phyloP scores from a whole-genome alignment of 2,113 vertebrate species.

The Ptychochromis oligacanthus region DNA sequence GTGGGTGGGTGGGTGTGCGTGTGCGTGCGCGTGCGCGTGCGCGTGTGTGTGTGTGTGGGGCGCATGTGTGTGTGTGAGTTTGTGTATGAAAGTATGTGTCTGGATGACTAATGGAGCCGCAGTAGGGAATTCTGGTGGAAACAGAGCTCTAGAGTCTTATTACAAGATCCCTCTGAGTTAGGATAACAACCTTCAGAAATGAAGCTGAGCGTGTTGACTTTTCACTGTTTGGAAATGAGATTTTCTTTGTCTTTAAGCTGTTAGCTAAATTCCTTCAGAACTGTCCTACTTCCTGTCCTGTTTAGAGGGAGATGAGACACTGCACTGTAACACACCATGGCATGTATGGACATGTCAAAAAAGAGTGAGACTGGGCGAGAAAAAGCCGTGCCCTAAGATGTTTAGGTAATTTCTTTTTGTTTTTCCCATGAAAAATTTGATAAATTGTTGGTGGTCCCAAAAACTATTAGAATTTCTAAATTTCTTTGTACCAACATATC shows the following conservation, averaged over 20 bases:
- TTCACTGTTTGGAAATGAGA: not conserved
- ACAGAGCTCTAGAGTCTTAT: not conserved
- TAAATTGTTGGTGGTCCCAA: not conserved
- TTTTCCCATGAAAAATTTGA: not conserved
- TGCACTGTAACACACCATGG: not conserved
- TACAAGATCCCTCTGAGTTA: not conserved
- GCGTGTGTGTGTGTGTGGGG: not conserved
- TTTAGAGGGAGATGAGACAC: not conserved
- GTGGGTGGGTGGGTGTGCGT: too few relatives aligned
- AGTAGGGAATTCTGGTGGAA: conserved; percentile 3
- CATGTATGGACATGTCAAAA: conserved; percentile 25
- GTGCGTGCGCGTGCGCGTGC: not conserved
- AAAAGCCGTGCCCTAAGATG: not conserved
- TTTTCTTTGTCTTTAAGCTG: not conserved
- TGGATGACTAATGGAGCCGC: not conserved
- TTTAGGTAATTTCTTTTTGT: not conserved
- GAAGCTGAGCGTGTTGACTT: not conserved
- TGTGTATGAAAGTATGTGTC: not conserved
- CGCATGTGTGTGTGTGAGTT: not conserved
- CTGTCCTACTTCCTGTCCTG: not conserved
- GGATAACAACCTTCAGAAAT: not conserved
- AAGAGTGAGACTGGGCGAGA: not conserved
- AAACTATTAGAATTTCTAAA: not conserved
- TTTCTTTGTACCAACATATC: not conserved
- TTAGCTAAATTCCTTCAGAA: not conserved